Conservation (phyloP, 2,888 invertebrate species). For the Oegoconia quadripuncta region DNA sequence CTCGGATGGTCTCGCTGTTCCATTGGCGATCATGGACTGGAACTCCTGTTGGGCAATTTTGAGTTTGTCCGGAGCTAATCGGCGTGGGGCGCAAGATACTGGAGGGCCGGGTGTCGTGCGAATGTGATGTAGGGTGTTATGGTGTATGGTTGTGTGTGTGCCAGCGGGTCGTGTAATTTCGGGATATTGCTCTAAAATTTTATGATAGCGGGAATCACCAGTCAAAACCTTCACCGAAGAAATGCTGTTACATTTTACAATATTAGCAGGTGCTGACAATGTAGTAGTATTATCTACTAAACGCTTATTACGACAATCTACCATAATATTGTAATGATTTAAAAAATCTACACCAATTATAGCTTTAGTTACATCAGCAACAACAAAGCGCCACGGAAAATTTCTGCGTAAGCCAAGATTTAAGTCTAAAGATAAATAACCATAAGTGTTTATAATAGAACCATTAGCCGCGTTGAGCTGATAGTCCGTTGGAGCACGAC, state of each 20-base stretch:
- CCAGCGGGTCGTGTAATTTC: conserved; percentile 11
- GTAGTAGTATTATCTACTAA: conserved; percentile 11
- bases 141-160: conserved; percentile 2
- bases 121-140: conserved; percentile 18
- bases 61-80: conserved; percentile 14
- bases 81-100: conserved; percentile 10
- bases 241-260: not conserved
- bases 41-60: conserved; percentile 12
- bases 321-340: conserved; percentile 9
- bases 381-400: conserved; percentile 14
- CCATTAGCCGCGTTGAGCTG: conserved; percentile 13
- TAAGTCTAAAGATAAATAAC: not conserved
- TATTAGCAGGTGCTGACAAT: not conserved
- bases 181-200: conserved; percentile 4
- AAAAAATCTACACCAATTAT: conserved; percentile 16
- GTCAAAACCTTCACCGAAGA: conserved; percentile 4
- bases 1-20: conserved; percentile 13
- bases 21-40: conserved; percentile 11
- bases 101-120: conserved; percentile 16
- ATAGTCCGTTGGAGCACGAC: too few relatives aligned
- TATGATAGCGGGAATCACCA: conserved; percentile 5
- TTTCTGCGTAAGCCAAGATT: conserved; percentile 14
- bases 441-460: conserved; percentile 5
- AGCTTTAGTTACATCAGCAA: conserved; percentile 12
- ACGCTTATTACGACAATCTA: conserved; percentile 11